Evolutionary conservation across 1,140 invertebrate species (phyloP), one percentile per base, ranked within the genome.

Genomic region (Euglossa dilemma): DNA sequence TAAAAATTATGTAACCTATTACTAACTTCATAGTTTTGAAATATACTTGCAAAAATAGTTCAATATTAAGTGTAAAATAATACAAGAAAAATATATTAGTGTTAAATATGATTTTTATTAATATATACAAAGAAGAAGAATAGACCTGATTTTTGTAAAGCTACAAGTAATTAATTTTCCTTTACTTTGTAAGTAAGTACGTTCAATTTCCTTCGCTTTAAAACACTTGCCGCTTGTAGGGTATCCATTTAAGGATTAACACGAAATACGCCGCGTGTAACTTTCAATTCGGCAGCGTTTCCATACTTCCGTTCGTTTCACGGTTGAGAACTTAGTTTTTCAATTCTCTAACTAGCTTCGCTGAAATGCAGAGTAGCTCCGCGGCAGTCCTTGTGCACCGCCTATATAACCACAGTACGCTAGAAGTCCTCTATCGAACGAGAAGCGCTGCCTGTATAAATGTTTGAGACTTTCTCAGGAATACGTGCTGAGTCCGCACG

Each of bases 401-500:
- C 9, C 11, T n/a, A 14, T 43, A 56, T 43, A 72, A 54, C 50
- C 70, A 16, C 73, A 28, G 7, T 14, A 18, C 18, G 43, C 36
- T 14, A 74, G 57, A 64, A 83, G 86, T 83, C 70, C 79, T 77
- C 63, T 69, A 59, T 70, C 80, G 71, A 87, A 80, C 85, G 75
- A 71, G 75, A 75, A 78, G 61, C 84, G 66, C 73, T 54, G 47
- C 59, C 71, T 66, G 75, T 84, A 86, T 75, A 84, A 87, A 87
- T 82, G 84, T 78, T 86, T 56, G 56, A 74, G 83, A 82, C 79
- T 86, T 76, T 84, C 63, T n/a, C 77, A 36, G 80, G 80, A 57
- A 77, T 80, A 80, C 64, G 69, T 84, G 81, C 80, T 80, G 86
- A 87, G 80, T 87, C 61, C 66, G 66, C 76, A 57, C 71, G 72